phyloP scores from a whole-genome alignment of 2,888 invertebrate species.

The Teinopalpus imperialis region DNA sequence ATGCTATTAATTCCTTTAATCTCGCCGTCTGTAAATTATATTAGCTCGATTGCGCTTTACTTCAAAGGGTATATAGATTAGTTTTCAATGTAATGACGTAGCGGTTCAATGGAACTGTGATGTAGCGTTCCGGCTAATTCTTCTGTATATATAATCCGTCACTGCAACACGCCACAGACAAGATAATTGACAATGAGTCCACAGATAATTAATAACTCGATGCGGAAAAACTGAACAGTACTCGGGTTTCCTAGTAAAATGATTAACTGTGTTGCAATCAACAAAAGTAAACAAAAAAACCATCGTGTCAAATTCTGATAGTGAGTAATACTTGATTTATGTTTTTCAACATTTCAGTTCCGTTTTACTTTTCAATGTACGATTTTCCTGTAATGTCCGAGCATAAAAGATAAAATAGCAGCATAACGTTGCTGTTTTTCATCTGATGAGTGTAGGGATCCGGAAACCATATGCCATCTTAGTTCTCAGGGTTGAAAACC shows the following conservation, averaged over 20 bases:
- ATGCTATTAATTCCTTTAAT: background rate
- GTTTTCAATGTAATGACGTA: conserved; percentile 9
- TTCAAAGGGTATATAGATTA: conserved; percentile 4
- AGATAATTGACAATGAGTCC: conserved; percentile 20
- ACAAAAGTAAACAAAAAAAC: conserved; percentile 9
- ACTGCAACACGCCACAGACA: conserved; percentile 13
- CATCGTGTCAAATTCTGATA: no score
- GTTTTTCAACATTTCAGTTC: no score
- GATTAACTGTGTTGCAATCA: conserved; percentile 17
- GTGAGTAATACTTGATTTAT: no score
- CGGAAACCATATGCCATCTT: no score
- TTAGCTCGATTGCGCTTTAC: background rate
- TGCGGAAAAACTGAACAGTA: conserved; percentile 9
- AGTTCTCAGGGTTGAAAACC: no score
- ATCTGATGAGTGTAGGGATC: no score
- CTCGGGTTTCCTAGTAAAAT: conserved; percentile 12
- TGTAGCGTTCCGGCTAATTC: conserved; percentile 8
- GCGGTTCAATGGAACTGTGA: conserved; percentile 15
- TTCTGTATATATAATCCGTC: conserved; percentile 15
- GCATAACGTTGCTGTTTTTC: no score
- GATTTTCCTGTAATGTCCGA: no score
- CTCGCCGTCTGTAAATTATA: no score
- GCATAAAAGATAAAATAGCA: no score
- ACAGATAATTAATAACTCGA: conserved; percentile 7
- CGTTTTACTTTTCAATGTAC: no score